Percentiles rank a stretch among this genome's conserved stretches.
Conservation (phyloP, 2,113 vertebrate species). For the Hypanus sabinus region DNA sequence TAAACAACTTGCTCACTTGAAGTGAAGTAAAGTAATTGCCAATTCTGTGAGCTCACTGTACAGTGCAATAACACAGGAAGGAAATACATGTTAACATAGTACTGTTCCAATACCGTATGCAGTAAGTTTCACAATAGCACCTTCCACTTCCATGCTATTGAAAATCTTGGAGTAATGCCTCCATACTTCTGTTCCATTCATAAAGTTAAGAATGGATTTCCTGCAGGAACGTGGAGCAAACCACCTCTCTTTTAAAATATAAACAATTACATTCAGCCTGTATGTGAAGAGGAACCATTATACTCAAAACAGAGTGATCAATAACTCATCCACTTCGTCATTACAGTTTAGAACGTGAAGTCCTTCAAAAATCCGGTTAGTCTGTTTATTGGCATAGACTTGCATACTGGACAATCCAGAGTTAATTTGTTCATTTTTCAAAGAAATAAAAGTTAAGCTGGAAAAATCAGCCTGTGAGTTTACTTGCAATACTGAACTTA, state of each 20-base stretch:
- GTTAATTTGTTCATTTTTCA: neutral
- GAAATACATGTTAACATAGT: slow-evolving; percentile 43
- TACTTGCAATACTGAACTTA: neutral
- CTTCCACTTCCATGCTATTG: slow-evolving; percentile 40
- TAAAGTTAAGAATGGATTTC: slow-evolving; percentile 47
- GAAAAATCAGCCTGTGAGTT: neutral
- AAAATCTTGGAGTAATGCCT: slow-evolving; percentile 40
- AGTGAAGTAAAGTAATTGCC: neutral
- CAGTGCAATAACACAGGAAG: slow-evolving; percentile 44
- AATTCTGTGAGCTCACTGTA: neutral
- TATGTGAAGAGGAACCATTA: slow-evolving; percentile 47
- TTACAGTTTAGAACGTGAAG: slow-evolving; percentile 10
- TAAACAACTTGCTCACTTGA: neutral
- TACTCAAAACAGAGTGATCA: slow-evolving; percentile 46
- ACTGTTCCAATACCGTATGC: slow-evolving; percentile 42
- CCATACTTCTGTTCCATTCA: slow-evolving; percentile 41
- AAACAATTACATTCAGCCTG: slow-evolving; percentile 59
- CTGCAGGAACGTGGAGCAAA: slow-evolving; percentile 42
- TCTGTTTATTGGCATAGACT: neutral
- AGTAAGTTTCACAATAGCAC: slow-evolving; percentile 39
- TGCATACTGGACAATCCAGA: neutral
- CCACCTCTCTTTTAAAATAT: slow-evolving; percentile 47
- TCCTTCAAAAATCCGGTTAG: neutral
- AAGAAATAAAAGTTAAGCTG: too few species aligned
- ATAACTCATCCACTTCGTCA: slow-evolving; percentile 55